Base-by-base conservation (phyloP, 1,140 invertebrate genomes). In the Brachionus rubens region DNA sequence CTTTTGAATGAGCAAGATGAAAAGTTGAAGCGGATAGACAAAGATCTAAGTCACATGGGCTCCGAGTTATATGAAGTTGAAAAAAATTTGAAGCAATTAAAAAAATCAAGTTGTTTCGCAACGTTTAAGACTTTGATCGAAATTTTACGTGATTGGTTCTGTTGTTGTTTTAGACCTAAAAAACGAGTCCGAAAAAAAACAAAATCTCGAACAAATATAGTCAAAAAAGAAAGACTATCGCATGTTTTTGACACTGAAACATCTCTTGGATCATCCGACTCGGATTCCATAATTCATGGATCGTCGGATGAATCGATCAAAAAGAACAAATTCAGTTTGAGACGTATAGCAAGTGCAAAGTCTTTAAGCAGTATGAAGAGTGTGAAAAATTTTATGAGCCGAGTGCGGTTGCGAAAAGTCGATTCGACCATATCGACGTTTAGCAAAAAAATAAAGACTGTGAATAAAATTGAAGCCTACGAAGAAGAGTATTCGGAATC, bases 41-140 rank as follows among this genome's bases (percentile, higher is more conserved):
- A 43, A 14, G 59, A 65, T 14, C 19, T 65, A 4, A n/a, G 41
- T 65, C 19, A 21, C n/a, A 65, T 65, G 59, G 59, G 40, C 12
- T 3, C 21, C 7, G 36, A 41, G 4, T 43, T 65, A 26, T n/a
- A 43, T 43, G 59, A 65, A 43, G 59, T 65, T 14, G 59, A 65
- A 21, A 65, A 43, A 65, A 65, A 65, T 43, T 43, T 65, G 10
- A 43, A 65, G 7, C 19, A 65, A n/a, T 16, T 65, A 65, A 65
- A 65, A 26, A 65, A 65, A 14, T 46, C 40, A 46, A 26, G 41
- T 24, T 65, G 19, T 46, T 65, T 36, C 26, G 10, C 26, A 4
- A 12, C 21, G 9, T 26, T 65, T 0, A 43, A 24, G 9, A 43
- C 14, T 43, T 24, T 65, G 9, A 19, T 16, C 21, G 36, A 65